These are phyloP conservation scores for Mimas tiliae DNA, from an alignment of 2,888 invertebrate genomes.

Conservation along the genomic window DNA sequence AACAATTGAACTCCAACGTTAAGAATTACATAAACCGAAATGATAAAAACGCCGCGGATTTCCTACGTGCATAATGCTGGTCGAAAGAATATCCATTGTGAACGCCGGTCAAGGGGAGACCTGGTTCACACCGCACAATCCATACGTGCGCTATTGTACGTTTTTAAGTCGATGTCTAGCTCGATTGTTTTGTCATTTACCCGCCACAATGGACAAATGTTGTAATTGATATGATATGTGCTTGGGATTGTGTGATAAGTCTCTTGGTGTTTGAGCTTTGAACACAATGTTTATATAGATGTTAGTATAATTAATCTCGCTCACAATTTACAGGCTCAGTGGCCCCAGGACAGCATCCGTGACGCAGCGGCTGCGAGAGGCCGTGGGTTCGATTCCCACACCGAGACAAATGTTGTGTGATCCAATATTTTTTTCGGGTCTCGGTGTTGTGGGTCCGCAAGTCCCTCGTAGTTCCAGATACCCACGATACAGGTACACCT, in stretches of 20 bases:
- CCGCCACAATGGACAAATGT: constrained; percentile 28
- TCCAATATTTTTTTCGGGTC: too few relatives aligned
- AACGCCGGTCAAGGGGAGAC: constrained; percentile 40
- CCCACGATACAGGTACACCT: too few relatives aligned
- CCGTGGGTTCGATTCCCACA: too few relatives aligned
- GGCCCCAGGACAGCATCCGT: too few relatives aligned
- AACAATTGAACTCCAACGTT: constrained; percentile 3
- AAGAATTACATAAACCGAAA: constrained; percentile 14
- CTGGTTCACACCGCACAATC: constrained; percentile 39
- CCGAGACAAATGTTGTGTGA: too few relatives aligned
- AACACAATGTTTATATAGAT: neutral
- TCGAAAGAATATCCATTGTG: constrained; percentile 34
- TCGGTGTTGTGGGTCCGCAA: too few relatives aligned
- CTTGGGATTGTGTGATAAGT: neutral
- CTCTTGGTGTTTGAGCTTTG: neutral
- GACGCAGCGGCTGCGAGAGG: too few relatives aligned
- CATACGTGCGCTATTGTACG: constrained; percentile 34
- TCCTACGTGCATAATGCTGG: constrained; percentile 30
- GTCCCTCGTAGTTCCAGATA: too few relatives aligned
- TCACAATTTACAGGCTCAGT: too few relatives aligned
- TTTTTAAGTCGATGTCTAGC: constrained; percentile 29
- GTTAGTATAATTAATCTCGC: too few relatives aligned
- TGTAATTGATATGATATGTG: constrained; percentile 25
- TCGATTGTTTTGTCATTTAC: constrained; percentile 31
- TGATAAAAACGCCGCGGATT: constrained; percentile 22